Base-by-base conservation (phyloP, 2,797 vertebrate genomes). In the Botia kubotai region DNA sequence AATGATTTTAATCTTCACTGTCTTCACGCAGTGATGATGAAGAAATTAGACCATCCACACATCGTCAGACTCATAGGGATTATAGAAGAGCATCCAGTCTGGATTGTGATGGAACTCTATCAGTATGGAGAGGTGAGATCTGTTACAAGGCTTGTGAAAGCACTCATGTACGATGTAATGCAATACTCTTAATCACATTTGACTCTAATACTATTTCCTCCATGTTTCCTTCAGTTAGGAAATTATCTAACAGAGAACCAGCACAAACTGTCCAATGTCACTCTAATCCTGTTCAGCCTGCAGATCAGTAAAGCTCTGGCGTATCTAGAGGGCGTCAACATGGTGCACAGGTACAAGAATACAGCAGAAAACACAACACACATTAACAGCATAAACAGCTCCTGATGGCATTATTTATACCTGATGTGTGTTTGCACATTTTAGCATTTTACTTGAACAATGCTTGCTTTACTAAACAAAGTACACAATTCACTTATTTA, bases 71-170 rank as follows among this genome's bases (percentile, higher is more conserved):
- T 99, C 4, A 91, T 99, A 0, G 97, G 97, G 10, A 95, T 98
- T 36, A 96, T 96, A 0, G 95, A 97, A 55, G 93, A 93, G 0
- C 96, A 97, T 19, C 97, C 97, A 0, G 95, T 96, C 19, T 98
- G 97, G 96, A 98, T 99, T 67, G 89, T 99, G 83, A 99, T 99
- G 97, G 97, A 99, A 85, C 90, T 99, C 43, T 96, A 96, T 17
- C 88, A 96, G 66, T 93, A 94, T 0, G 97, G 97, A 90, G 97
- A 98, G 95, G 97, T 98, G 83, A 86, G 93, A 62, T 46, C 67
- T 33, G 10, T 46, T 11, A 46, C 10, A 39, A 39, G 7, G 29
- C 60, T 60, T 19, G 50, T 62, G 14, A 50, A 43, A 72, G 36
- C 6, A 39, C 36, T 39, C 6, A 6, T 39, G 36, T 39, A 6